These are phyloP conservation scores for Acanthiza pusilla DNA, from an alignment of 2,797 vertebrate species.

Conservation along the genomic window DNA sequence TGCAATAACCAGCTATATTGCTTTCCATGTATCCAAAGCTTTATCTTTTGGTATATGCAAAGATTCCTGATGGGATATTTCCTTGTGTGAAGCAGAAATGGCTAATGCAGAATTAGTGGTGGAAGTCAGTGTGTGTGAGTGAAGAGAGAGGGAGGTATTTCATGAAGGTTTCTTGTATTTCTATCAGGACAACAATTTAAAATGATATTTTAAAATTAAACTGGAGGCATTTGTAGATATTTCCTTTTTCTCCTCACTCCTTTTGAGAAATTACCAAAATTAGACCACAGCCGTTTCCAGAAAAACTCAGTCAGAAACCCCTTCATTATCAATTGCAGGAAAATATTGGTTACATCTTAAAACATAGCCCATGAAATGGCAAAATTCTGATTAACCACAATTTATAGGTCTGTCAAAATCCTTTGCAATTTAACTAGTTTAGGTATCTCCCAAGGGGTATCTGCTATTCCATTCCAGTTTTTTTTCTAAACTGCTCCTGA, in stretches of 20 bases:
- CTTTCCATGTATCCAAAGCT: not conserved
- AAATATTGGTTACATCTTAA: not conserved
- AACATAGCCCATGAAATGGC: not conserved
- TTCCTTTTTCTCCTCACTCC: not conserved
- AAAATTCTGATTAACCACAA: not conserved
- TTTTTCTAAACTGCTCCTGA: not conserved
- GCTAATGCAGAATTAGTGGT: not conserved
- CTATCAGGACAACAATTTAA: not conserved
- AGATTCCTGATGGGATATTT: not conserved
- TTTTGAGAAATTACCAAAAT: not conserved
- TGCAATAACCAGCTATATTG: not conserved
- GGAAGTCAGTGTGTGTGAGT: not conserved
- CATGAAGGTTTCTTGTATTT: not conserved
- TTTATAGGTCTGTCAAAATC: not conserved
- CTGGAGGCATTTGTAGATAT: not conserved
- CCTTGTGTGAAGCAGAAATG: not conserved
- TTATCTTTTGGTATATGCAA: not conserved
- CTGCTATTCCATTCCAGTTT: not conserved
- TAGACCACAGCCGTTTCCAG: not conserved
- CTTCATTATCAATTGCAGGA: not conserved
- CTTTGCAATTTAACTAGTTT: not conserved
- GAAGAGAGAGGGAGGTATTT: not conserved
- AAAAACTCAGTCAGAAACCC: not conserved
- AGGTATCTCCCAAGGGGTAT: not conserved
- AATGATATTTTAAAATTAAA: fast-evolving